Evolutionary conservation across 2,113 vertebrate species (phyloP).

Genomic region (Perca schrenkii): DNA sequence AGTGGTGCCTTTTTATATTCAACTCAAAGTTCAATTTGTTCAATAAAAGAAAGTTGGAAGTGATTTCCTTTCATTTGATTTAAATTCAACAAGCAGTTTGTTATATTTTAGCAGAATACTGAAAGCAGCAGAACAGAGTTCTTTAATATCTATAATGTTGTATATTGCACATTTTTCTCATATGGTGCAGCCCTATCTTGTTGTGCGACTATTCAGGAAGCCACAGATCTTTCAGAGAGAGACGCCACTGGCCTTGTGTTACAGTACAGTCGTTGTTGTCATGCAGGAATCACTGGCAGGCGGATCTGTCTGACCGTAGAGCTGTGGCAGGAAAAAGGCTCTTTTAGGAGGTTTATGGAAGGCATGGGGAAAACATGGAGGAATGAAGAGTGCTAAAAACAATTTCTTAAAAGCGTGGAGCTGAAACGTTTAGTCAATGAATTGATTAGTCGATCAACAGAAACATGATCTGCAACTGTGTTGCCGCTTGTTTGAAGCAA

Average conservation of each 20-base stretch:
- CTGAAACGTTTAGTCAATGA: not conserved
- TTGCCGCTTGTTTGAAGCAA: not conserved
- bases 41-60: too few relatives aligned
- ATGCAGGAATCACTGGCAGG: not conserved
- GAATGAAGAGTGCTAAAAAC: too few relatives aligned
- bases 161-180: too few relatives aligned
- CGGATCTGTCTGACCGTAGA: not conserved
- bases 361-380: not conserved
- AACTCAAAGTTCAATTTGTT: too few relatives aligned
- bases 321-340: not conserved
- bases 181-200: not conserved
- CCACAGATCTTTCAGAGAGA: slow-evolving; percentile 22
- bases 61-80: too few relatives aligned
- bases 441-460: not conserved
- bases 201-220: slow-evolving; percentile 43
- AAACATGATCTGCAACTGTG: not conserved
- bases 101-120: too few relatives aligned
- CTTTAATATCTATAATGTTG: too few relatives aligned
- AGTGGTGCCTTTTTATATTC: too few relatives aligned
- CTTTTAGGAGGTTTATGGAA: not conserved
- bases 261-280: slow-evolving; percentile 23
- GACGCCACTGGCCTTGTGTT: slow-evolving; percentile 19
- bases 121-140: too few relatives aligned
- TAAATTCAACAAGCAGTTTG: too few relatives aligned
- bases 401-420: not conserved